Evolutionary conservation across 1,140 invertebrate genomes (phyloP).

Genomic region (Cyphomyrmex costatus): DNA sequence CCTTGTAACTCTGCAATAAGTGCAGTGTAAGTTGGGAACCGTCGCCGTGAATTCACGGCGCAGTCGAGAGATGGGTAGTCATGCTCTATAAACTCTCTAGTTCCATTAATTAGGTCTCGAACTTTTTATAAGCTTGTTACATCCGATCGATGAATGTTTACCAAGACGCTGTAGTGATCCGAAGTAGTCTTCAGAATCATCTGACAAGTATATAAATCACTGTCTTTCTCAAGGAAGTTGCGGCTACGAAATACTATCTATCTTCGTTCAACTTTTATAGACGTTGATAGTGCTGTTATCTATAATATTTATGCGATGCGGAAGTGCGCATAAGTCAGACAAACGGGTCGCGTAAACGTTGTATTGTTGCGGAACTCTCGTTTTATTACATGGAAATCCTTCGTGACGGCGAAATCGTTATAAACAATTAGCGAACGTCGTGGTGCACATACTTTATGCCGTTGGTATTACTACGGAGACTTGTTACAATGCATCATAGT

Average conservation of each 20-base stretch:
- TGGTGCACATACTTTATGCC: slow-evolving; percentile 9
- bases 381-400: slow-evolving; percentile 3
- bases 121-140: slow-evolving; percentile 57
- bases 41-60: background rate
- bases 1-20: background rate
- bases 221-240: slow-evolving; percentile 1
- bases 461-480: slow-evolving; percentile 16
- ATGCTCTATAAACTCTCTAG: slow-evolving; percentile 41
- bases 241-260: background rate
- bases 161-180: slow-evolving; percentile 8
- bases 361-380: slow-evolving; percentile 9
- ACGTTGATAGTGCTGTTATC: slow-evolving; percentile 32
- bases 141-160: slow-evolving; percentile 52
- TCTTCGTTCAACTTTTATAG: slow-evolving; percentile 32
- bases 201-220: slow-evolving; percentile 47
- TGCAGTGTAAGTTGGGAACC: slow-evolving; percentile 26
- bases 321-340: background rate
- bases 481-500: slow-evolving; percentile 16
- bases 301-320: background rate
- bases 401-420: slow-evolving; percentile 1
- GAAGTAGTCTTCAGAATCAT: slow-evolving; percentile 2
- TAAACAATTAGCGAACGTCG: slow-evolving; percentile 34
- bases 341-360: background rate
- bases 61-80: slow-evolving; percentile 25
- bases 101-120: slow-evolving; percentile 58